Evolutionary conservation across 2,113 vertebrate genomes (phyloP), one percentile per base, ranked within the genome.

Genomic region (Paraplagusia blochii): DNA sequence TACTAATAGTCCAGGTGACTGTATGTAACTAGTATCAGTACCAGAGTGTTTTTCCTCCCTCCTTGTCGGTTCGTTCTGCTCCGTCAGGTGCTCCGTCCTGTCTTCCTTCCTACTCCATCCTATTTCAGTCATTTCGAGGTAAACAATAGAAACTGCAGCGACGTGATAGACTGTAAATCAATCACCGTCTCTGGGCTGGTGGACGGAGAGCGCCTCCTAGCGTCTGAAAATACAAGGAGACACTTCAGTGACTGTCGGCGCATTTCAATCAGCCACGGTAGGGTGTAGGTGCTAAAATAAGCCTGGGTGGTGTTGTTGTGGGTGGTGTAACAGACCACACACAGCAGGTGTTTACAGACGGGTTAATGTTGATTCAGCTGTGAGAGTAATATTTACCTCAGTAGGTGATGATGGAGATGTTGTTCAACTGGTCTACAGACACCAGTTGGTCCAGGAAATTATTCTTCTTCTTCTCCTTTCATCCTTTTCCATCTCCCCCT

Each of bases 161-260:
- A 34, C 34, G 67, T 22, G 45, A 44, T 6, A 51, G 10, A 36
- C 63, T 57, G 58, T 55, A 56, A 74, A 66, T 82, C 53, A 87
- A 74, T 85, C 65, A 73, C 39, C 35, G n/a, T 40, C 19, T 49
- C 63, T 44, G 54, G 22, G 42, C 48, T 70, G 73, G 44, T 71
- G 58, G 48, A 38, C 8, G 34, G 58, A 7, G 64, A 72, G 80
- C 82, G 80, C 85, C 82, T 11, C 76, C 83, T 33, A 3, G 2
- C 58, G 82, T 38, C 72, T 42, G 70, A 56, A 81, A 56, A 40
- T 40, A 4, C 22, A 44, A 47, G 56, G 1, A 15, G 53, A 42
- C 39, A 1, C 9, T 34, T 12, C n/a, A 47, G 10, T 13, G 10
- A 9, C 6, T 7, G 29, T 8, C 14, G 0, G 43, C 18, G 39